These are phyloP conservation scores for Oncorhynchus nerka DNA, from an alignment of 2,113 vertebrate genomes.

Conservation along the genomic window DNA sequence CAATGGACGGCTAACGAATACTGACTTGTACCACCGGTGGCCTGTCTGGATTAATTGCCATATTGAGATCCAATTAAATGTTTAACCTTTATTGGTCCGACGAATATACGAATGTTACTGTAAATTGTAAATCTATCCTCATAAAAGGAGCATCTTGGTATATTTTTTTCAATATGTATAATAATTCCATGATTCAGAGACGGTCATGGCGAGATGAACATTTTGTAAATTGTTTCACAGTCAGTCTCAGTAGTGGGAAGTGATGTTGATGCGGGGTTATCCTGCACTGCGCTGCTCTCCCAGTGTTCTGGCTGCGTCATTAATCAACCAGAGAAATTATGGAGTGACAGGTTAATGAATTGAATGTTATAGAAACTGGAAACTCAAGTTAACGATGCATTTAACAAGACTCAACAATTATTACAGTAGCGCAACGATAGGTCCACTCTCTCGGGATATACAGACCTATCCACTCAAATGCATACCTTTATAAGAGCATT, in stretches of 20 bases:
- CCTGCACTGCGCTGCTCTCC: neutral
- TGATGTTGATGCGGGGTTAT: neutral
- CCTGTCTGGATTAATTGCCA: neutral
- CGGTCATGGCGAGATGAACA: neutral
- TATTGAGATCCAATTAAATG: neutral
- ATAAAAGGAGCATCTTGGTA: neutral
- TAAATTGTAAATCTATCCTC: neutral
- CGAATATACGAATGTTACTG: neutral
- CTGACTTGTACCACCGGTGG: too few relatives aligned
- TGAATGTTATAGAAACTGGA: conserved; percentile 33
- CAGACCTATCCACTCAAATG: neutral
- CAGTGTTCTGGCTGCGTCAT: conserved; percentile 44
- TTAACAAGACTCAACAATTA: neutral
- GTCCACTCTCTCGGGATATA: neutral
- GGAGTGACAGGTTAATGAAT: conserved; percentile 65
- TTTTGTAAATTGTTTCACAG: neutral
- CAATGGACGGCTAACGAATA: too few relatives aligned
- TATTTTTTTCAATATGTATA: too few relatives aligned
- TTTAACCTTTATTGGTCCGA: neutral
- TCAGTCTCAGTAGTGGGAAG: neutral
- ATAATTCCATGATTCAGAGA: neutral
- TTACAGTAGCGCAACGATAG: too few relatives aligned
- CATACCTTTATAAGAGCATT: neutral
- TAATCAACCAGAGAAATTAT: conserved; percentile 67
- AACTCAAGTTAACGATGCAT: conserved; percentile 32